Evolutionary conservation across 2,797 vertebrate genomes (phyloP), one percentile per base, ranked within the genome.

Genomic region (Hirundo rustica): DNA sequence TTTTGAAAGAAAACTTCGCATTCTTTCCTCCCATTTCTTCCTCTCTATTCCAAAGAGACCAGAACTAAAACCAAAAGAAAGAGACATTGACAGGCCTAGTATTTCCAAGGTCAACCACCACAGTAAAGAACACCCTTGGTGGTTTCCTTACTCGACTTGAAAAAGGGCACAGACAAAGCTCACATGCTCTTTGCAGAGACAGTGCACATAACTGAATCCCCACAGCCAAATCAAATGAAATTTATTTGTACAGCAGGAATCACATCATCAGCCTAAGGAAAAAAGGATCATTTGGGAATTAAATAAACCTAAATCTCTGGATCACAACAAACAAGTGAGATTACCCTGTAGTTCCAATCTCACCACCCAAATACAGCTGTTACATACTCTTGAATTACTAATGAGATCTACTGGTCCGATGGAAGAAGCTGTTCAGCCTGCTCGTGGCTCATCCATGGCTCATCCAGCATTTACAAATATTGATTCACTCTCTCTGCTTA

Each of bases 1-100:
- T 83, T 89, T 70, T 92, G 61, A 86, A 92, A 92, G 83, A 86
- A 53, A 50, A 77, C n/a, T 67, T 71, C n/a, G 91, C 64, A 67
- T 88, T 80, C 68, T 83, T 92, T 54, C 68, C 15, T 93, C 47
- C 38, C n/a, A 50, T 92, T 94, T 9, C 1, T 78, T 88, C 38
- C 70, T 78, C 65, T 71, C 83, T 58, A 65, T 78, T 78, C 62
- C 54, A 72, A 50, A 77, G 30, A 81, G 20, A 81, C 22, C 11
- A 15, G 13, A 51, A 65, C 11, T 54, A 40, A 94, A 86, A 81
- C 21, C 54, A 68, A 42, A 75, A 79, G 76, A 88, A 90, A 73
- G 57, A 76, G 26, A 66, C 10, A 30, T 38, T 51, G 62, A 68
- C 21, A 64, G 16, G 53, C 16, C 32, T 50, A 20, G 53, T 85